Percentiles rank a stretch among this genome's conserved stretches.
Evolutionary conservation across 2,797 vertebrate genomes (phyloP).

Genomic region (Pangasius djambal): DNA sequence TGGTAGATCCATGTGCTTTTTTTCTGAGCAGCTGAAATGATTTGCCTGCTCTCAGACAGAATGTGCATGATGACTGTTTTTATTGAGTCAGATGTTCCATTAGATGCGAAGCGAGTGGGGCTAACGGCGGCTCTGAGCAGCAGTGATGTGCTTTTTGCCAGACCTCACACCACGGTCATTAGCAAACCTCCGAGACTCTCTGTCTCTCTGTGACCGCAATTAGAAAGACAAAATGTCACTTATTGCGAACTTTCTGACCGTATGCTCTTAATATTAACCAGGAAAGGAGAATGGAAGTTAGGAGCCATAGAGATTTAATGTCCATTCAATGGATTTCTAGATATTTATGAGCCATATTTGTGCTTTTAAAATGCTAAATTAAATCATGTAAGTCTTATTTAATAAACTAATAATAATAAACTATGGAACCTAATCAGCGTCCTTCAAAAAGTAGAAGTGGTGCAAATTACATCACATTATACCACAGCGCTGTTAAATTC

Average conservation of each 20-base stretch:
- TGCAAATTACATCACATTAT: neutral
- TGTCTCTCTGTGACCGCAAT: constrained; percentile 65
- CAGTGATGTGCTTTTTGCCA: constrained; percentile 66
- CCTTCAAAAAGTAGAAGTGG: neutral
- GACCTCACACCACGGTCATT: constrained; percentile 75
- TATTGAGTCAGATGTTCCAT: constrained; percentile 82
- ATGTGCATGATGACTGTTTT: constrained; percentile 78
- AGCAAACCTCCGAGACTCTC: constrained; percentile 63
- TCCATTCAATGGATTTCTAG: neutral
- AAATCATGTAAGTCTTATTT: neutral
- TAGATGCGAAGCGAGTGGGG: constrained; percentile 68
- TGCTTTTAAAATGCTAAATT: neutral
- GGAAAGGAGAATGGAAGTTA: neutral
- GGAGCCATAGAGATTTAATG: neutral
- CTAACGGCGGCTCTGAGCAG: constrained; percentile 75
- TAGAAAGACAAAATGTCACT: constrained; percentile 61
- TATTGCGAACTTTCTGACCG: constrained; percentile 19
- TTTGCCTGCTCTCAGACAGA: constrained; percentile 73
- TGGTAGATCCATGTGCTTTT: constrained; percentile 67
- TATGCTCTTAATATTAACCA: neutral
- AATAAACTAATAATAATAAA: neutral
- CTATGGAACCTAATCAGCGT: too few relatives aligned
- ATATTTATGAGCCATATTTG: neutral
- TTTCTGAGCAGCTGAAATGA: constrained; percentile 70
- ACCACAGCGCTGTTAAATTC: neutral